These are phyloP conservation scores for Desmodus rotundus DNA, from an alignment of 2,113 vertebrate genomes.

Conservation along the genomic window DNA sequence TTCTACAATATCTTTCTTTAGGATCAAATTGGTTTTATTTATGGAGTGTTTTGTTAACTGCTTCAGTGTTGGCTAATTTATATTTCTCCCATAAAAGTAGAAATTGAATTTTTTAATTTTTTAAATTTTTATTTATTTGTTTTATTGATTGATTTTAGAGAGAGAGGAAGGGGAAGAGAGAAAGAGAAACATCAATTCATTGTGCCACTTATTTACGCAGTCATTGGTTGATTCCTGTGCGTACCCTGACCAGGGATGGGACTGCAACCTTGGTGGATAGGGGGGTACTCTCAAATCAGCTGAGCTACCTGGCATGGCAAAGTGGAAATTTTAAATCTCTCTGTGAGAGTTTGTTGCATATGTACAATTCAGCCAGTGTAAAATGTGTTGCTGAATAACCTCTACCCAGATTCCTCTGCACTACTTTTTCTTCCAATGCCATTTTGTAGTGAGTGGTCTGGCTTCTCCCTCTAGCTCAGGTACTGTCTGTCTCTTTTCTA, in stretches of 20 bases:
- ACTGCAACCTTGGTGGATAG: no score
- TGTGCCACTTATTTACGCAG: no score
- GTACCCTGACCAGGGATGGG: no score
- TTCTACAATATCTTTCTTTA: neutral
- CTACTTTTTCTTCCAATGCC: neutral
- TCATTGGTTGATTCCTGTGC: no score
- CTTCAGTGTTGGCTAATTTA: neutral
- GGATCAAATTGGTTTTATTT: neutral
- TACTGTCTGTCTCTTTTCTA: neutral
- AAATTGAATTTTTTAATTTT: neutral
- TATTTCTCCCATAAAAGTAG: neutral
- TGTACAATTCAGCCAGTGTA: neutral
- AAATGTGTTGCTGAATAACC: neutral
- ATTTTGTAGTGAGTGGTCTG: neutral
- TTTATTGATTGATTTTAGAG: no score
- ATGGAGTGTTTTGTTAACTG: neutral
- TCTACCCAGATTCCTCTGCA: neutral
- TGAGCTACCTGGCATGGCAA: no score
- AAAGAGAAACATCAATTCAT: no score
- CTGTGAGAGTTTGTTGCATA: neutral
- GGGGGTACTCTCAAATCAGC: no score
- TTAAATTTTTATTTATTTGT: no score
- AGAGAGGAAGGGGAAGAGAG: no score
- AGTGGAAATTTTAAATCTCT: neutral
- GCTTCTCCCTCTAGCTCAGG: neutral